Conservation (phyloP, 1,140 invertebrate species). For the Linepithema humile region DNA sequence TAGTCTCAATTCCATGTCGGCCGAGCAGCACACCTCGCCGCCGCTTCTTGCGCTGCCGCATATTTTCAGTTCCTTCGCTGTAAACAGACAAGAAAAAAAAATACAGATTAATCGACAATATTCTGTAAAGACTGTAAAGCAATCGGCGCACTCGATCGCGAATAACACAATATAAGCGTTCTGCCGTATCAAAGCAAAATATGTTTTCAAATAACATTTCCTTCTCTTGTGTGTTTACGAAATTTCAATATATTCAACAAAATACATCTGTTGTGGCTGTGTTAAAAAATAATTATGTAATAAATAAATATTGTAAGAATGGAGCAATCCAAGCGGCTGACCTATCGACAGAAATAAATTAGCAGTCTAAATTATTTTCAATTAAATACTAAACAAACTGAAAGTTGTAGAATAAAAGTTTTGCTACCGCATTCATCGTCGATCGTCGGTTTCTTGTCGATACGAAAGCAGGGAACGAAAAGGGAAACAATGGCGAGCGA, state of each 20-base stretch:
- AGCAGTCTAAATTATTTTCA: too few species aligned
- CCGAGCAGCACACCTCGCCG: slow-evolving; percentile 82
- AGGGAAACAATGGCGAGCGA: background rate
- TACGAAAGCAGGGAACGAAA: background rate
- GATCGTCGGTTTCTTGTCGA: background rate
- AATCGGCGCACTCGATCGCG: background rate
- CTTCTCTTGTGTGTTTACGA: too few species aligned
- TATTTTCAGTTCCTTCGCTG: slow-evolving; percentile 82
- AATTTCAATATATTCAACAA: background rate
- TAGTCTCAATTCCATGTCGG: slow-evolving; percentile 82
- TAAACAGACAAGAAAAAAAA: slow-evolving; percentile 50
- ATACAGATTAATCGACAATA: background rate
- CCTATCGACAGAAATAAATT: background rate
- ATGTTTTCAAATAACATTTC: background rate
- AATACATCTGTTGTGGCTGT: background rate
- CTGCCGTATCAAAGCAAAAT: background rate
- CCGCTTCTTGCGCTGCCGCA: slow-evolving; percentile 82
- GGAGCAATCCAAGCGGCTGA: background rate
- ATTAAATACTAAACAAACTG: too few species aligned
- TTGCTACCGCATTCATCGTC: background rate
- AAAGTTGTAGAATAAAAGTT: background rate
- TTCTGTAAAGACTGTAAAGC: background rate
- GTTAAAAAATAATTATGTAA: background rate
- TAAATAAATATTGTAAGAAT: background rate
- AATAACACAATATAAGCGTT: background rate